phyloP scores from a whole-genome alignment of 2,888 invertebrate species.

The Drosophila quinaria region DNA sequence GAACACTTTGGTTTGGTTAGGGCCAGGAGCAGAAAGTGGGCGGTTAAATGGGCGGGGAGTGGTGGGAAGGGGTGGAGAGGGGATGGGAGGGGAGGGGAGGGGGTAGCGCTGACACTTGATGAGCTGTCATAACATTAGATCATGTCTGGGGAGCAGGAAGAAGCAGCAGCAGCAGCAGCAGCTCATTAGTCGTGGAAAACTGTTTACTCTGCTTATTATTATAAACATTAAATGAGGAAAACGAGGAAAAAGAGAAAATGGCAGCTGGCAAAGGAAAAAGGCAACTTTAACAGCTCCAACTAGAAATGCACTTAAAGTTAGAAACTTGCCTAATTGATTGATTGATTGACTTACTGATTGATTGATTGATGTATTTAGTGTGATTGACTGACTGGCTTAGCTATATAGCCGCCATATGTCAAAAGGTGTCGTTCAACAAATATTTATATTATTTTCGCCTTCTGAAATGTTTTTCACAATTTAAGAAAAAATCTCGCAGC shows the following conservation, averaged over 20 bases:
- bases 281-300: conserved; percentile 57
- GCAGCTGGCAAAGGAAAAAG: conserved; percentile 15
- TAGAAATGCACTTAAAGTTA: conserved; percentile 67
- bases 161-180: conserved; percentile 25
- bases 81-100: neutral
- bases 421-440: conserved; percentile 61
- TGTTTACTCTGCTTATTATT: conserved; percentile 78
- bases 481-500: conserved; percentile 47
- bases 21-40: neutral
- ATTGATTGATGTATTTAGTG: conserved; percentile 39
- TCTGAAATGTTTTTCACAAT: conserved; percentile 53
- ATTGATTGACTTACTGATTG: conserved; percentile 51
- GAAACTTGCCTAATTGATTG: conserved; percentile 64
- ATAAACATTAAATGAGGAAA: conserved; percentile 64
- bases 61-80: neutral
- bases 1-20: conserved; percentile 17
- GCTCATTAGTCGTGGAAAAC: conserved; percentile 74
- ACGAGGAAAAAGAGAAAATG: conserved; percentile 27
- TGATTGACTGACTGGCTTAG: conserved; percentile 58
- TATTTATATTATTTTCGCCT: conserved; percentile 57
- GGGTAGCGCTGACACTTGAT: conserved; percentile 78
- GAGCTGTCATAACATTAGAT: conserved; percentile 85
- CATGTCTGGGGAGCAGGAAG: conserved; percentile 58
- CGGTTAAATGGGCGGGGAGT: neutral
- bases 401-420: conserved; percentile 56